phyloP scores from a whole-genome alignment of 2,888 invertebrate genomes.

The Schizotus pectinicornis region DNA sequence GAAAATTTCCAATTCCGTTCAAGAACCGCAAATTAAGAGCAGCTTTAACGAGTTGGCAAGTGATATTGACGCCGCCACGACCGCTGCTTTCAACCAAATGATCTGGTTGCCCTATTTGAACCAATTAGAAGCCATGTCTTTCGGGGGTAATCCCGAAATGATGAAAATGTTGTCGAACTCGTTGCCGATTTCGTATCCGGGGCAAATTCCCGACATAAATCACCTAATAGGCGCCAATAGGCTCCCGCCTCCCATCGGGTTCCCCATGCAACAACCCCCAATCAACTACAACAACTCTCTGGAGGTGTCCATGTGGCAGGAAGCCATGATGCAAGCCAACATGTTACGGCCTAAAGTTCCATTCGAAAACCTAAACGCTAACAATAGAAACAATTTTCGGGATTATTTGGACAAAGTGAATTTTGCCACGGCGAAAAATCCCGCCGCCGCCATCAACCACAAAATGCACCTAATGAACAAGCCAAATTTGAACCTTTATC shows the following conservation, averaged over 20 bases:
- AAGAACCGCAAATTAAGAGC: constrained; percentile 11
- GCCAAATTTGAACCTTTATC: constrained; percentile 32
- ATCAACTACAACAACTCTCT: constrained; percentile 64
- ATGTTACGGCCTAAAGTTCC: constrained; percentile 48
- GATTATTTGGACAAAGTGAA: constrained; percentile 41
- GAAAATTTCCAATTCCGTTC: constrained; percentile 10
- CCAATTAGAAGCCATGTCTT: constrained; percentile 67
- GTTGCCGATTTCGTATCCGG: constrained; percentile 57
- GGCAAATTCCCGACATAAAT: constrained; percentile 59
- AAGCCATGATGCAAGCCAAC: constrained; percentile 63
- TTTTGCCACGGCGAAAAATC: constrained; percentile 15
- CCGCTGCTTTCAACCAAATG: constrained; percentile 75
- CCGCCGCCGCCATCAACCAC: constrained; percentile 17
- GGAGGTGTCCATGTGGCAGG: constrained; percentile 74
- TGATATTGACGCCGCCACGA: constrained; percentile 73
- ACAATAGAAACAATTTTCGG: constrained; percentile 31
- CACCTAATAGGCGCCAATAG: constrained; percentile 59
- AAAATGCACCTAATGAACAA: constrained; percentile 27
- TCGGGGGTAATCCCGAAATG: constrained; percentile 61
- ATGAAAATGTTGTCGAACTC: constrained; percentile 62
- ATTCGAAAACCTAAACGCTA: constrained; percentile 44
- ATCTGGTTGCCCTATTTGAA: constrained; percentile 75
- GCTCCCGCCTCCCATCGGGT: constrained; percentile 58
- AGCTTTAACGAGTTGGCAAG: constrained; percentile 60
- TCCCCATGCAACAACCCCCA: constrained; percentile 48